Percentiles rank a stretch among this genome's conserved stretches.
These are phyloP conservation scores for Cenopis cana DNA, from an alignment of 2,888 invertebrate genomes.

Conservation along the genomic window DNA sequence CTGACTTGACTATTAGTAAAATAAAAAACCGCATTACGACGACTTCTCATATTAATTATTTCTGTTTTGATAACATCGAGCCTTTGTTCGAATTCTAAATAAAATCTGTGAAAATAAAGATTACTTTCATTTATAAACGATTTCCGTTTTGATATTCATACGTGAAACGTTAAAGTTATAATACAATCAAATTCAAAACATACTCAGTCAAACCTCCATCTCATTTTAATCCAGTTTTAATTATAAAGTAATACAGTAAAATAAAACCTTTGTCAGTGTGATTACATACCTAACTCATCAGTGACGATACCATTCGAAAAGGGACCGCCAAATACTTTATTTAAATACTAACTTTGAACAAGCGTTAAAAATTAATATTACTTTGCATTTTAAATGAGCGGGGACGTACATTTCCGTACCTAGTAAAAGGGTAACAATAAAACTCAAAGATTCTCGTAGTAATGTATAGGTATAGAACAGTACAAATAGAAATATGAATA, in stretches of 20 bases:
- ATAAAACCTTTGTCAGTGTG: constrained; percentile 3
- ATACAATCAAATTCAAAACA: background rate
- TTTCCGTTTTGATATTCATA: too few species aligned
- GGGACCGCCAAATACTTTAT: constrained; percentile 11
- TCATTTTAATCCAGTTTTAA: background rate
- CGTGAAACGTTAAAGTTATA: too few species aligned
- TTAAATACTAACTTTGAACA: constrained; percentile 27
- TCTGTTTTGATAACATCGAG: too few species aligned
- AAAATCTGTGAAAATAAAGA: too few species aligned
- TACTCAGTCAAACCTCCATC: background rate
- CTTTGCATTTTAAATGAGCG: constrained; percentile 35
- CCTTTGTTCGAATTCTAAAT: too few species aligned
- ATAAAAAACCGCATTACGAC: too few species aligned
- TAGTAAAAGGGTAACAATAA: constrained; percentile 42
- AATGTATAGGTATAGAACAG: constrained; percentile 8
- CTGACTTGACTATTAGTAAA: too few species aligned
- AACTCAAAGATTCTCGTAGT: constrained; percentile 11
- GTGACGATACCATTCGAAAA: constrained; percentile 16
- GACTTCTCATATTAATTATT: too few species aligned
- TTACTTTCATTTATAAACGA: too few species aligned
- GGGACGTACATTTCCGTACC: constrained; percentile 24
- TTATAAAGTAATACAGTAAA: background rate
- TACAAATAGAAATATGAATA: background rate
- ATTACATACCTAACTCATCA: constrained; percentile 32
- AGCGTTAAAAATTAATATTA: constrained; percentile 35